Percentiles rank a stretch among this genome's conserved stretches.
Conservation (phyloP, 2,888 invertebrate genomes). For the Cenopis cana region DNA sequence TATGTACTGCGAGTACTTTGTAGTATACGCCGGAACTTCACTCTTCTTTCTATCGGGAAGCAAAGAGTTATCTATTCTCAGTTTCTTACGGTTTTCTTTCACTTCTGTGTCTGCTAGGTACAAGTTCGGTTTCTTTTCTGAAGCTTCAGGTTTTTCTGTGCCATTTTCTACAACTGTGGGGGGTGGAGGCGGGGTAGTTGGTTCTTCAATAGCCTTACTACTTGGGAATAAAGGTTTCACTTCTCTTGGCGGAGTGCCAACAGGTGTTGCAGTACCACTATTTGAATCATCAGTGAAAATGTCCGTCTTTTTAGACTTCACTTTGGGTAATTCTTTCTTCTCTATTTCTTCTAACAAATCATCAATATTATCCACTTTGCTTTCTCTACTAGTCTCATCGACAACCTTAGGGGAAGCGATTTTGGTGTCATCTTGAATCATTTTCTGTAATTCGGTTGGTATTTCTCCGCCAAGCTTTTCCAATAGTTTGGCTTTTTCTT, state of each 20-base stretch:
- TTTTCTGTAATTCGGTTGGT: conserved; percentile 77
- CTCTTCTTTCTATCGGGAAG: conserved; percentile 67
- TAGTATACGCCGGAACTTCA: conserved; percentile 72
- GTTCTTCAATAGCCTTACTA: conserved; percentile 57
- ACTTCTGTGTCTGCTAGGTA: conserved; percentile 67
- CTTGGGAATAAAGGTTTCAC: conserved; percentile 60
- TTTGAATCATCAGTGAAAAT: conserved; percentile 51
- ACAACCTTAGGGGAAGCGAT: conserved; percentile 58
- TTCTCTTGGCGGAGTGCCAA: conserved; percentile 37
- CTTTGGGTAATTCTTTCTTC: conserved; percentile 73
- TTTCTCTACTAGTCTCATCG: conserved; percentile 55
- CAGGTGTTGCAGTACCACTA: conserved; percentile 26
- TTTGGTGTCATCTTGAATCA: conserved; percentile 70
- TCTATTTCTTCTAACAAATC: conserved; percentile 76
- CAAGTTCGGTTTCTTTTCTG: conserved; percentile 71
- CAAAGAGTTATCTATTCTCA: conserved; percentile 77
- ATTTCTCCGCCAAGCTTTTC: conserved; percentile 83
- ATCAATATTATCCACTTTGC: conserved; percentile 63
- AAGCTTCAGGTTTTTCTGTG: conserved; percentile 49
- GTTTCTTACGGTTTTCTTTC: conserved; percentile 69
- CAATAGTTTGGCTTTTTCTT: conserved; percentile 80
- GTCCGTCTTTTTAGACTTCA: conserved; percentile 60
- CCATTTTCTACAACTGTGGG: conserved; percentile 55
- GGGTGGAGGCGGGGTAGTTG: conserved; percentile 53
- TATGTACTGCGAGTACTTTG: conserved; percentile 76